Base-by-base conservation (phyloP, 2,797 vertebrate species). In the Leptoclinus maculatus region DNA sequence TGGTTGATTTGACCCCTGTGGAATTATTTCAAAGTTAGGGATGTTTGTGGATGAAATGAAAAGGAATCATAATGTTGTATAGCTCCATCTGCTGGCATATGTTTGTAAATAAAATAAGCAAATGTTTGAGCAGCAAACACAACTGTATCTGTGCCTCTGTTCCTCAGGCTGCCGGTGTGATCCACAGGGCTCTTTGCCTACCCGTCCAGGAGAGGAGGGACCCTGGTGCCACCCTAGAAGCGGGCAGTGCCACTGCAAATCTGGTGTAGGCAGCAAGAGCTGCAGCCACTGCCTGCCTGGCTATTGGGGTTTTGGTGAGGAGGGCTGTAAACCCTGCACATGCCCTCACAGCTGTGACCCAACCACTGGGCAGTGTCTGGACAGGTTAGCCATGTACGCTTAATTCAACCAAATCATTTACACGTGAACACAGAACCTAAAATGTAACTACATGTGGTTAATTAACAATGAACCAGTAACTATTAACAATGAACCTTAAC, bases 201-300 rank as follows among this genome's bases (percentile, higher is more conserved):
- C 87, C 73, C 88, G 72, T 79, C 67, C 89, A 59, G 89, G 89
- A 80, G 93, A 92, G 11, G 88, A 85, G 7, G 87, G 57, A 36
- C 72, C 79, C 19, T 95, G 94, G 87, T 98, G 97, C 90, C 95
- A 97, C 74, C 95, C 96, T 13, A 95, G 95, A 83, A 97, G 92
- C 0, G 96, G 97, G 60, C 96, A 96, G 94, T 98, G 97, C 83
- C 95, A 88, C 90, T 98, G 97, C 89, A 97, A 95, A 76, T 80
- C 95, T 0, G 97, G 97, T 2, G 96, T 96, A 16, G 95, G 93
- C 0, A 96, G 97, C 4, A 94, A 90, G 45, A 90, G 69, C 82
- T 98, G 97, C 36, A 93, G 91, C 63, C 89, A 90, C 76, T 98
- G 97, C 71, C 92, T 96, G 41, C 79, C 94, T 69, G 96, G 97